A percentile compares a stretch with the other conserved stretches of the same genome.
Evolutionary conservation across 64 coral and sea anemone genomes (phyloP).

Genomic region (Pocillopora verrucosa): DNA sequence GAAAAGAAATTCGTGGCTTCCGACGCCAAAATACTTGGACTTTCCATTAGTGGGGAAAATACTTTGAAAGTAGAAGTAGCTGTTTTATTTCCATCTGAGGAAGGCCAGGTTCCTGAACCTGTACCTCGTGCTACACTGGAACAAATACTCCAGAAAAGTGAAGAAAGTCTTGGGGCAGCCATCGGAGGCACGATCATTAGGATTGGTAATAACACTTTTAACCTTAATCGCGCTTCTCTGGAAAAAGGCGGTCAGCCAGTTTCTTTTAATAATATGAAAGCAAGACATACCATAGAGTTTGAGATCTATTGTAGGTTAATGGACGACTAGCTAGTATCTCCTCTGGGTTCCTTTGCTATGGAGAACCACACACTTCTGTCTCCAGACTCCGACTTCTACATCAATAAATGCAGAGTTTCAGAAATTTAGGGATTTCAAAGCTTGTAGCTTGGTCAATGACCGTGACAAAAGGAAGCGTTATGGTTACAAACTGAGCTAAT

Average conservation of each 20-base stretch:
- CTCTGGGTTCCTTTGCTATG: too few species aligned
- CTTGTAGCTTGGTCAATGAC: too few species aligned
- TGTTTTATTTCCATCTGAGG: conserved; percentile 17
- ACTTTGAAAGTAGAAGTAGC: conserved; percentile 4
- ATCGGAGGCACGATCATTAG: not conserved
- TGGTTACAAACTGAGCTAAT: too few species aligned
- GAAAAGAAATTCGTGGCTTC: not conserved
- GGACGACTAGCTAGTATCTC: too few species aligned
- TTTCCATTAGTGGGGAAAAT: not conserved
- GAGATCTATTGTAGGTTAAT: too few species aligned
- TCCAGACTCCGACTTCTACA: too few species aligned
- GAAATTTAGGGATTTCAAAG: too few species aligned
- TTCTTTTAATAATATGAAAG: not conserved
- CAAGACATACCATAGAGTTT: too few species aligned
- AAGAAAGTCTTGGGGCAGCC: not conserved
- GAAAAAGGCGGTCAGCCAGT: not conserved
- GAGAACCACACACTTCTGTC: too few species aligned
- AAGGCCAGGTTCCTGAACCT: not conserved
- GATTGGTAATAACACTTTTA: too few species aligned
- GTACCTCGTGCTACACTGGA: not conserved
- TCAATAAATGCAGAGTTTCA: too few species aligned
- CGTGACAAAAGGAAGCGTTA: too few species aligned
- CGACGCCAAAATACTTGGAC: not conserved
- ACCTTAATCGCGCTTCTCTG: not conserved
- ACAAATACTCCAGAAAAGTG: not conserved